Evolutionary conservation across 1,140 invertebrate species (phyloP).

Genomic region (Pachyrhynchus sulphureomaculatus): DNA sequence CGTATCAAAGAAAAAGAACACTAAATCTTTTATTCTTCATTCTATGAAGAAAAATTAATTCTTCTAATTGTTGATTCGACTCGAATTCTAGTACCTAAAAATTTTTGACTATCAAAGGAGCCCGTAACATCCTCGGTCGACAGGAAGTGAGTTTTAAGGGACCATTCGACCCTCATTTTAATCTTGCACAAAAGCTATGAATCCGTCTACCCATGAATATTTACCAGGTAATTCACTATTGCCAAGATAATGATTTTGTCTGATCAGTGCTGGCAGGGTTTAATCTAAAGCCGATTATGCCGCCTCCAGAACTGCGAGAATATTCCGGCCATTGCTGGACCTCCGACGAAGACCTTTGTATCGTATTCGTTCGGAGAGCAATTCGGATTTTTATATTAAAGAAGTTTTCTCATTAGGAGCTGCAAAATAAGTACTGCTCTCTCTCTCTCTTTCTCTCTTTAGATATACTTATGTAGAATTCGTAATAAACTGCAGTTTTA

Average conservation of each 20-base stretch:
- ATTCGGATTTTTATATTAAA: slow-evolving; percentile 31
- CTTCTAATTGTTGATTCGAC: too few species aligned
- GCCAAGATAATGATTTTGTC: slow-evolving; percentile 9
- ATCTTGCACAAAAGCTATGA: too few species aligned
- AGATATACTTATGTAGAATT: slow-evolving; percentile 13
- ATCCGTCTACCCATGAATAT: slow-evolving; percentile 8
- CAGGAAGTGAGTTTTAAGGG: too few species aligned
- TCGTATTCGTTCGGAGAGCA: slow-evolving; percentile 14
- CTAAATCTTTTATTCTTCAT: too few species aligned
- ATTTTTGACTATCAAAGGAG: too few species aligned
- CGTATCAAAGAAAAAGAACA: too few species aligned
- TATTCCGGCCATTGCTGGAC: slow-evolving; percentile 8
- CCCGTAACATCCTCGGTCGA: too few species aligned
- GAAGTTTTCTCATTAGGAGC: slow-evolving; percentile 25
- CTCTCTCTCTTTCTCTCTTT: too few species aligned
- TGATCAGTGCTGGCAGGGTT: background rate
- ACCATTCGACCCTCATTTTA: too few species aligned
- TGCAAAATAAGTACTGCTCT: background rate
- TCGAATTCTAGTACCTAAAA: too few species aligned
- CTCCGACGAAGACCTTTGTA: slow-evolving; percentile 23
- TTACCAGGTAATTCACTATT: slow-evolving; percentile 4
- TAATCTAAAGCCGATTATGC: slow-evolving; percentile 27
- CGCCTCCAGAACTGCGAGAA: slow-evolving; percentile 15
- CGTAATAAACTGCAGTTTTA: slow-evolving; percentile 13
- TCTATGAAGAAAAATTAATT: too few species aligned